A percentile compares a stretch with the other conserved stretches of the same genome.
Conservation (phyloP, 2,888 invertebrate species). For the Drosophila prostipennis region DNA sequence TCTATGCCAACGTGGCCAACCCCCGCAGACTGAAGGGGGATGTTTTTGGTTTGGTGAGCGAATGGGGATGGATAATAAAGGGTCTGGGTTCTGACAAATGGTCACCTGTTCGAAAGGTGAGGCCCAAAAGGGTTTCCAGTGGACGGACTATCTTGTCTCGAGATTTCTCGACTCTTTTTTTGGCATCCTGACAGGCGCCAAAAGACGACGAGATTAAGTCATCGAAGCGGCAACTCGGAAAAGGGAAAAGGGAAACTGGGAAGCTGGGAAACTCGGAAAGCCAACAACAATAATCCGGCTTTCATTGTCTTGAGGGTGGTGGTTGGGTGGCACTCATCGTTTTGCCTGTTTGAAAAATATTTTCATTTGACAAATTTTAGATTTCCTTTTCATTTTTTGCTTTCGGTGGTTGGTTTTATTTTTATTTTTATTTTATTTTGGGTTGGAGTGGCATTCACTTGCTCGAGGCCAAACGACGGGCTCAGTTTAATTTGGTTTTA, state of each 20-base stretch:
- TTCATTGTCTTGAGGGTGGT: conserved; percentile 49
- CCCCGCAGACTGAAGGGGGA: conserved; percentile 16
- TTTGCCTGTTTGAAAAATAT: conserved; percentile 57
- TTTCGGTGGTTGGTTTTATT: conserved; percentile 33
- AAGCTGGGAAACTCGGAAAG: conserved; percentile 31
- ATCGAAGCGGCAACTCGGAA: conserved; percentile 70
- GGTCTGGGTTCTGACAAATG: conserved; percentile 30
- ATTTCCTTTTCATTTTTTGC: conserved; percentile 27
- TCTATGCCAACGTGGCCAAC: conserved; percentile 22
- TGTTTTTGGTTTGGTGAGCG: conserved; percentile 1
- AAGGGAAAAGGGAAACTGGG: not conserved
- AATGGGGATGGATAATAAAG: not conserved
- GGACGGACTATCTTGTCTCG: conserved; percentile 41
- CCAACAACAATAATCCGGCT: conserved; percentile 45
- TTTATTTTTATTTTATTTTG: conserved; percentile 36
- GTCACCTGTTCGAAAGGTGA: conserved; percentile 63
- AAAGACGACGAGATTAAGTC: conserved; percentile 77
- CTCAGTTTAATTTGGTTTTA: conserved; percentile 67
- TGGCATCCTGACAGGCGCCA: conserved; percentile 67
- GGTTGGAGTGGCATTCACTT: conserved; percentile 60
- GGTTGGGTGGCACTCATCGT: conserved; percentile 30
- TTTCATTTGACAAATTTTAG: conserved; percentile 74
- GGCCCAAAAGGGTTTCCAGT: conserved; percentile 40
- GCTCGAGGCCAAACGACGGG: conserved; percentile 54
- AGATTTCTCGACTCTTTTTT: conserved; percentile 35